Conservation (phyloP, 64 coral and sea anemone species). For the Montipora capricornis region DNA sequence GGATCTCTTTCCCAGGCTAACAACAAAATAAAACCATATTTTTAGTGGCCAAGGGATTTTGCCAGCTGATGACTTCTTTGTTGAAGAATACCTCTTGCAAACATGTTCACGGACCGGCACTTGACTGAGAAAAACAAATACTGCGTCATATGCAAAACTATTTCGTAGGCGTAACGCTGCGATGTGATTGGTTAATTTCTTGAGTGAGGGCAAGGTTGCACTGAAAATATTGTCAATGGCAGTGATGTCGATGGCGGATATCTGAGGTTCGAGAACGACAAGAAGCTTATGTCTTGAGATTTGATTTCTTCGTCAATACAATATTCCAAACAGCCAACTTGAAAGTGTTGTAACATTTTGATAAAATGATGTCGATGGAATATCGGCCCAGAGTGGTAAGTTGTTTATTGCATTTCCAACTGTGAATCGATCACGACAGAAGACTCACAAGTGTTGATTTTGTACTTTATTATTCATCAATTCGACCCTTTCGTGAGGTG, state of each 20-base stretch:
- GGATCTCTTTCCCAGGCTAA: no score
- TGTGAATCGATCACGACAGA: not conserved
- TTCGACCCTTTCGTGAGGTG: not conserved
- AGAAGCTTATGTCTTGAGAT: slow-evolving; percentile 1
- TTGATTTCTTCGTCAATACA: slow-evolving; percentile 21
- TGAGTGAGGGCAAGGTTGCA: not conserved
- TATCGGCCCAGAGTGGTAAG: slow-evolving; percentile 43
- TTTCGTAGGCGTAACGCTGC: not conserved
- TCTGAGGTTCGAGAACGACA: slow-evolving; percentile 8
- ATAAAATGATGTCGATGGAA: slow-evolving; percentile 11
- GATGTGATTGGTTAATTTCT: slow-evolving; percentile 12
- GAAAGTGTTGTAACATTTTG: not conserved
- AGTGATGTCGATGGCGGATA: slow-evolving; percentile 23
- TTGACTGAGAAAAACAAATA: not conserved
- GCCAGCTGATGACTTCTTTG: no score
- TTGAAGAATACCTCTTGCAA: no score
- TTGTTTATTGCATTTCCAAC: slow-evolving; percentile 40
- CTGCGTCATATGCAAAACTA: not conserved
- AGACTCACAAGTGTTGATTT: not conserved
- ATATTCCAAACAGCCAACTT: not conserved
- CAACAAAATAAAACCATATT: no score
- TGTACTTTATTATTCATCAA: not conserved
- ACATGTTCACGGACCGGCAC: no score
- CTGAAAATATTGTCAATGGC: not conserved
- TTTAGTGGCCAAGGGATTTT: no score